Conservation (phyloP, 2,888 invertebrate species). For the Noctua fimbriata region DNA sequence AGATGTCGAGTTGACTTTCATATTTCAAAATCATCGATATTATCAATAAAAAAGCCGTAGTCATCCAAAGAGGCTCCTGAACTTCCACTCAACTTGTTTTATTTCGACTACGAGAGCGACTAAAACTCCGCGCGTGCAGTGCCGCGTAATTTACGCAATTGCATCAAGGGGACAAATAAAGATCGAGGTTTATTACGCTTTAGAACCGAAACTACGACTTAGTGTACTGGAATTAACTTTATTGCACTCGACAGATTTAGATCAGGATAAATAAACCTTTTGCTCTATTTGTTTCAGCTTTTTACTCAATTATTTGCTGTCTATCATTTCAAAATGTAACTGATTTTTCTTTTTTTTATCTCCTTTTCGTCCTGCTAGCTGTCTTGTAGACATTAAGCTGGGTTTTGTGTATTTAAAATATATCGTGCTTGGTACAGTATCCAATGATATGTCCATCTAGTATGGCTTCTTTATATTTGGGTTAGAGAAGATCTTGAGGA, state of each 20-base stretch:
- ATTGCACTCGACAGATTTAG: slow-evolving; percentile 15
- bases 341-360: too few species aligned
- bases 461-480: too few species aligned
- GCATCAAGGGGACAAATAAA: slow-evolving; percentile 36
- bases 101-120: slow-evolving; percentile 29
- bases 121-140: slow-evolving; percentile 4
- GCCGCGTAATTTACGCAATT: slow-evolving; percentile 32
- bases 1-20: not conserved
- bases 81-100: slow-evolving; percentile 22
- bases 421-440: too few species aligned
- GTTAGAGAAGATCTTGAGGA: too few species aligned
- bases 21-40: not conserved
- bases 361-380: too few species aligned
- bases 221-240: slow-evolving; percentile 34
- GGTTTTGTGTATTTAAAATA: too few species aligned
- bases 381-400: too few species aligned
- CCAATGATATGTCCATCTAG: too few species aligned
- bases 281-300: not conserved
- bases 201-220: slow-evolving; percentile 23
- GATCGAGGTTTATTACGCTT: slow-evolving; percentile 33
- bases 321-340: not conserved
- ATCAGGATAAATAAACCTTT: not conserved
- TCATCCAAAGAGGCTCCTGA: slow-evolving; percentile 1
- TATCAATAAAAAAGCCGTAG: not conserved
- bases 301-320: not conserved